Evolutionary conservation across 2,888 invertebrate species (phyloP).

Genomic region (Scelioninae gen. 2): DNA sequence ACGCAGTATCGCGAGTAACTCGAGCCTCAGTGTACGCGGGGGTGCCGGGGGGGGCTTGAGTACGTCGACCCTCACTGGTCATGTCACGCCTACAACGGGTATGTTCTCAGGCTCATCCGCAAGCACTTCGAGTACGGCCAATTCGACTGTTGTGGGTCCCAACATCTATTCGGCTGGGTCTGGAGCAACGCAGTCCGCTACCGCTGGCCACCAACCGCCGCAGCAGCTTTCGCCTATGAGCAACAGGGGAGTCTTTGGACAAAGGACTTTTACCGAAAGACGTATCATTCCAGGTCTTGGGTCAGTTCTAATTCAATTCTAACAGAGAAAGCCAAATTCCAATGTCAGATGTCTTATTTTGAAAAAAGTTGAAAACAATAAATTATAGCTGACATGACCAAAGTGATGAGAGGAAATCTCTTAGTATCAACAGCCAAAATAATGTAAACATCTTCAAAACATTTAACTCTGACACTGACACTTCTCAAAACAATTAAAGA

Average conservation of each 20-base stretch:
- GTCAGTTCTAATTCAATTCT: constrained; percentile 70
- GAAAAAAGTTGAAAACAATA: no score
- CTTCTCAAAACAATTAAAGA: no score
- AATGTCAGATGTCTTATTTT: no score
- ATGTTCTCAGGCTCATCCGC: constrained; percentile 78
- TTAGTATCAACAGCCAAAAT: no score
- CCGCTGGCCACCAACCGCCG: constrained; percentile 76
- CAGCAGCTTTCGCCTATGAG: constrained; percentile 79
- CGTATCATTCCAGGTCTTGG: constrained; percentile 80
- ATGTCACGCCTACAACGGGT: constrained; percentile 84
- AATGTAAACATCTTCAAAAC: no score
- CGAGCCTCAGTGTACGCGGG: constrained; percentile 81
- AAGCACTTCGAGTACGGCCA: constrained; percentile 71
- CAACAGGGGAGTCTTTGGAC: constrained; percentile 83
- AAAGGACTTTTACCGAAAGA: constrained; percentile 87
- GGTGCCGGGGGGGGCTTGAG: constrained; percentile 80
- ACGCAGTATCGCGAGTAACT: constrained; percentile 88
- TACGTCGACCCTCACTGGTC: constrained; percentile 81
- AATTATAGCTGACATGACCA: no score
- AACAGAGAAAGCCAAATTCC: constrained; percentile 2
- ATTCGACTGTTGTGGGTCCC: constrained; percentile 72
- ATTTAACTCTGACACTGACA: no score
- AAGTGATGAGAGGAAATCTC: no score
- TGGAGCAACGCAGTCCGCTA: constrained; percentile 75
- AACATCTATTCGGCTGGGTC: constrained; percentile 73